Percentiles rank a stretch among this genome's conserved stretches.
These are phyloP conservation scores for Elymnias hypermnestra DNA, from an alignment of 1,140 invertebrate species.

Conservation along the genomic window DNA sequence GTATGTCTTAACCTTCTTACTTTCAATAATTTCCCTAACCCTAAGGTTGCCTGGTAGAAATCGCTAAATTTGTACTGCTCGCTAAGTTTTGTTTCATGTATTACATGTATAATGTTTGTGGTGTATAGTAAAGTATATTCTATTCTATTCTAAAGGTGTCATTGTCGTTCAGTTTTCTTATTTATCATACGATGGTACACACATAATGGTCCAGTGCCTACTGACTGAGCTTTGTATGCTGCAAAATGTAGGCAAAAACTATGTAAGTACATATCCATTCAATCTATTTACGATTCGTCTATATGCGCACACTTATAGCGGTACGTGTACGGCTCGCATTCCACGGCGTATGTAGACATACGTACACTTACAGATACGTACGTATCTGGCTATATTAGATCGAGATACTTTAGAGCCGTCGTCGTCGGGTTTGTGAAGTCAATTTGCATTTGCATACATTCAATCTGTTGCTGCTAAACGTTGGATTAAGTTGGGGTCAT, in stretches of 20 bases:
- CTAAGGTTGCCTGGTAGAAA: too few species aligned
- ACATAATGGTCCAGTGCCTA: conserved; percentile 41
- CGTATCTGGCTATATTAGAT: conserved; percentile 30
- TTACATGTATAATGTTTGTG: too few species aligned
- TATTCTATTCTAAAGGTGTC: too few species aligned
- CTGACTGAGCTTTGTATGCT: conserved; percentile 43
- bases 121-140: too few species aligned
- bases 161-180: too few species aligned
- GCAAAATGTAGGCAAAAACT: conserved; percentile 61
- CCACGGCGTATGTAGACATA: conserved; percentile 60
- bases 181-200: conserved; percentile 34
- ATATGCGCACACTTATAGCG: conserved; percentile 38
- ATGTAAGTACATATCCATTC: conserved; percentile 66
- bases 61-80: too few species aligned
- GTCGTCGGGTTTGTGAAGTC: conserved; percentile 29
- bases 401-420: conserved; percentile 25
- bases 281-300: conserved; percentile 71
- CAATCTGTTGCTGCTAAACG: conserved; percentile 20
- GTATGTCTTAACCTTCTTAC: too few species aligned
- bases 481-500: conserved; percentile 21
- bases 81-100: too few species aligned
- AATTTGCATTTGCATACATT: conserved; percentile 33
- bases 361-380: conserved; percentile 51
- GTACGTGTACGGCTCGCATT: conserved; percentile 55
- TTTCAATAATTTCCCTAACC: too few species aligned